phyloP scores from a whole-genome alignment of 1,140 invertebrate species.

The Scylla paramamosain region DNA sequence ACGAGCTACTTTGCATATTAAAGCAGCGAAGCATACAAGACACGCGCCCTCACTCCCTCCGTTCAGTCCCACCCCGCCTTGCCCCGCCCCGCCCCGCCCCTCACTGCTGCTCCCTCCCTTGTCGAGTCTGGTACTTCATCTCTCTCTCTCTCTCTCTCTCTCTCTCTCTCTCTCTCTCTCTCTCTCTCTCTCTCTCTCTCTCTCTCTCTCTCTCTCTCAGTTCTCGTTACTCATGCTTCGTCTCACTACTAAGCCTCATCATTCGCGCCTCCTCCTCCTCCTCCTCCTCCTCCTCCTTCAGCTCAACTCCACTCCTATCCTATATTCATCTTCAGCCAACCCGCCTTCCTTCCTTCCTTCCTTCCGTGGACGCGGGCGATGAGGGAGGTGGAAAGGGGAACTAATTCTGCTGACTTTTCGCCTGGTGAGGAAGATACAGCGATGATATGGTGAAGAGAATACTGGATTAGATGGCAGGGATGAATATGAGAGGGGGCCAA shows the following conservation, averaged over 20 bases:
- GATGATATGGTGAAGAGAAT: too few relatives aligned
- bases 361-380: neutral
- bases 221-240: too few relatives aligned
- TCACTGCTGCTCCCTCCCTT: neutral
- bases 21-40: slow-evolving; percentile 37
- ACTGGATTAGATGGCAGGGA: too few relatives aligned
- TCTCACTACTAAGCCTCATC: neutral
- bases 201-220: neutral
- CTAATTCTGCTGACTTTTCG: too few relatives aligned
- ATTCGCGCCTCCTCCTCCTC: neutral
- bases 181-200: slow-evolving; percentile 11
- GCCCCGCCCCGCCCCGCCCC: neutral
- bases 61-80: neutral
- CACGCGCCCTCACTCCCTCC: slow-evolving; percentile 15
- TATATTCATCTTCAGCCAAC: neutral
- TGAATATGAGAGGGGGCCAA: too few relatives aligned
- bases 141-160: neutral
- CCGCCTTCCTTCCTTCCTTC: neutral
- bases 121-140: neutral
- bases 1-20: slow-evolving; percentile 71
- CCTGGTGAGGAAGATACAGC: too few relatives aligned
- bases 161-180: neutral
- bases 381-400: too few relatives aligned
- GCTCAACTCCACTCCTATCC: neutral
- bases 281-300: neutral